These are phyloP conservation scores for Diachasmimorpha longicaudata DNA, from an alignment of 1,140 invertebrate genomes.

Conservation along the genomic window DNA sequence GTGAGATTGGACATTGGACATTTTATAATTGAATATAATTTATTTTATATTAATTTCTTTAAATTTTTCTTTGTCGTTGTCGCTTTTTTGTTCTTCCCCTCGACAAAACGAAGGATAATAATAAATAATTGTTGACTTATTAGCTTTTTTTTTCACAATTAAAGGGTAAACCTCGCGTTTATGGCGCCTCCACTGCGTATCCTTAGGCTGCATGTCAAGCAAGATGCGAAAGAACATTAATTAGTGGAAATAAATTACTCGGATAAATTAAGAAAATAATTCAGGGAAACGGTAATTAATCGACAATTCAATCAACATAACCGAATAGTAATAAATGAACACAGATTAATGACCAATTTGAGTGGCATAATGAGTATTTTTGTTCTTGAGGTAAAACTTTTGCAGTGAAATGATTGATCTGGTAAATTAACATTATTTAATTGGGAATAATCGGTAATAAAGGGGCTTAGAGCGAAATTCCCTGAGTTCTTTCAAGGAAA, in stretches of 20 bases:
- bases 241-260: slow-evolving; percentile 49
- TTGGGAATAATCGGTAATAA: no score
- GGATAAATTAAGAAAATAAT: slow-evolving; percentile 23
- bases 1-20: not conserved
- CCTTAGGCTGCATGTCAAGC: slow-evolving; percentile 62
- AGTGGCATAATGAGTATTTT: not conserved
- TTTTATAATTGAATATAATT: not conserved
- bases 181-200: slow-evolving; percentile 51
- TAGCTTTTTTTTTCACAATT: slow-evolving; percentile 15
- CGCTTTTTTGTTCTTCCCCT: slow-evolving; percentile 17
- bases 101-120: not conserved
- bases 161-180: slow-evolving; percentile 39
- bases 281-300: slow-evolving; percentile 17
- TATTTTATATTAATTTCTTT: not conserved
- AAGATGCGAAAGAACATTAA: slow-evolving; percentile 57
- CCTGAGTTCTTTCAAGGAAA: not conserved
- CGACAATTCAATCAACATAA: not conserved
- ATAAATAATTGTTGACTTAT: slow-evolving; percentile 10
- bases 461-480: no score
- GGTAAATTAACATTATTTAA: no score
- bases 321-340: not conserved
- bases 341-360: not conserved
- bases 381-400: no score
- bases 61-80: slow-evolving; percentile 27
- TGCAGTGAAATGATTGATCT: no score